Base-by-base conservation (phyloP, 2,113 vertebrate genomes). In the Aepyceros melampus region DNA sequence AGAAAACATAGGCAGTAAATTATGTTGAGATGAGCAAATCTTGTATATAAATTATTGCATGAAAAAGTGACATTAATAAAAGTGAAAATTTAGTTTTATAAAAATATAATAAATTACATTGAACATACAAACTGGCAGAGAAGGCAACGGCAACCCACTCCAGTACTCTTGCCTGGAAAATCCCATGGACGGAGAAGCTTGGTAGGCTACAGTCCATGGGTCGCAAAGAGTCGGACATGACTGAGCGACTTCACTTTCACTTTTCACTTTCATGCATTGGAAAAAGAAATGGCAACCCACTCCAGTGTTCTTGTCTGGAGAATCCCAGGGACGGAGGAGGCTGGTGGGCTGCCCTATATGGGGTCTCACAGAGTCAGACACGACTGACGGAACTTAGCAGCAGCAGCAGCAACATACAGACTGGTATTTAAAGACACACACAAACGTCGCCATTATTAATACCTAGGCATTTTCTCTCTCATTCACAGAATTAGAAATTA, bases 1-100 rank as follows among this genome's bases (percentile, higher is more conserved):
- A 92, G 51, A 86, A 97, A 79, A 93, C 4, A 58, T 47, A 79
- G 23, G 49, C 2, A 67, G 92, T 79, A 83, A 89, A 16, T 81
- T 19, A 43, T 86, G 45, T 2, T 93, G 40, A 74, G 47, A 58
- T 55, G 47, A 84, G 8, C 27, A 74, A 45, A 4, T 21, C 15
- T 93, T 49, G 2, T 1, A 36, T 51, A 29, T 12, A 83, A 96
- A 89, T 62, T 88, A 71, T n/a, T 11, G 7, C 91, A 87, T 78
- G 7, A 71, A 60, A 49, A 97, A 85, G 11, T 93, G 8, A 78
- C 47, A n/a, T n/a, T n/a, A 79, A 62, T 64, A 71, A 81, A 89
- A 71, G 8, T 87, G 4, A 91, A 97, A 62, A 49, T 6, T 36
- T n/a, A 92, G 9, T 58, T 7, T 51, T 43, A 2, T 45, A 89